Percentiles rank a stretch among this genome's conserved stretches.
phyloP scores from a whole-genome alignment of 2,113 vertebrate species.

The Paedocypris sp. region DNA sequence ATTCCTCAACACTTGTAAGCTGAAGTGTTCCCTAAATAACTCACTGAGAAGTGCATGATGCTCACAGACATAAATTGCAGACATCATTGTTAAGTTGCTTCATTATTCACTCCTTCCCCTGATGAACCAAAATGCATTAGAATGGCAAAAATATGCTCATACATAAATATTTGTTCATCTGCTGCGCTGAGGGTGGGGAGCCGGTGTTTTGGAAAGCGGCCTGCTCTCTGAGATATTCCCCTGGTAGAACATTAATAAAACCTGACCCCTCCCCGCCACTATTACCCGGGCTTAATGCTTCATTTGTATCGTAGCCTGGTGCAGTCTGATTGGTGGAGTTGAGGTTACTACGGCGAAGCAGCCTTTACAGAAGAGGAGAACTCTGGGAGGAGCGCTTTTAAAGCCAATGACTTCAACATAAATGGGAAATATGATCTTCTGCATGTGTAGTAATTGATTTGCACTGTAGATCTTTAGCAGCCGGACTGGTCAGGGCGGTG shows the following conservation, averaged over 20 bases:
- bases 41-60: not conserved
- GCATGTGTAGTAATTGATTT: conserved; percentile 14
- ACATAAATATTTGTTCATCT: conserved; percentile 48
- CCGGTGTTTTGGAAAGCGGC: conserved; percentile 42
- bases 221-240: conserved; percentile 42
- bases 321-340: conserved; percentile 43
- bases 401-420: conserved; percentile 11
- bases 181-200: conserved; percentile 20
- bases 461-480: conserved; percentile 7
- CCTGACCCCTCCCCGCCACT: conserved; percentile 52
- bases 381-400: conserved; percentile 1
- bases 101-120: conserved; percentile 11
- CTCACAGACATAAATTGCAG: not conserved
- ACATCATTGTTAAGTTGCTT: conserved; percentile 6
- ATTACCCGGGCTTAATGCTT: conserved; percentile 55
- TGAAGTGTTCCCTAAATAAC: not conserved
- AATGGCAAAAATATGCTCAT: conserved; percentile 15
- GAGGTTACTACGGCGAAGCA: conserved; percentile 9
- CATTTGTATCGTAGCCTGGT: conserved; percentile 53
- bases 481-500: conserved; percentile 1
- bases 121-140: conserved; percentile 9
- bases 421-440: conserved; percentile 21
- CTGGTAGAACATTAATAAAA: conserved; percentile 52
- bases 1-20: not conserved
- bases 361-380: conserved; percentile 10